These are phyloP conservation scores for Erynnis tages DNA, from an alignment of 2,888 invertebrate genomes.

Conservation along the genomic window DNA sequence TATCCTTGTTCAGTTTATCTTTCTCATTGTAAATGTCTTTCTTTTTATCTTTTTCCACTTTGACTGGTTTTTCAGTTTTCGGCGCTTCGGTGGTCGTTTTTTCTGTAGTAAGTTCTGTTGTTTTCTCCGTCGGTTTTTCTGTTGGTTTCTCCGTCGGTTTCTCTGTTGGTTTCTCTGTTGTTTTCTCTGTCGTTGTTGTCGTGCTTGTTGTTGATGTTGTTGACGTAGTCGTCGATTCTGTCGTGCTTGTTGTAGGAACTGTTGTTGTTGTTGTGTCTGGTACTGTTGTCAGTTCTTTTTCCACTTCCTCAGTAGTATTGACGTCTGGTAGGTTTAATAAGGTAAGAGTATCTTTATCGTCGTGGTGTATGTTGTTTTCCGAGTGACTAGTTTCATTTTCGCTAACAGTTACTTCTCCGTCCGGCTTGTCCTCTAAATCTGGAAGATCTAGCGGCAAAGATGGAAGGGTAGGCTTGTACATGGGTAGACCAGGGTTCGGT, in stretches of 20 bases:
- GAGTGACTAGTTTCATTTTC: conserved; percentile 66
- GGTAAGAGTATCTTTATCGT: conserved; percentile 42
- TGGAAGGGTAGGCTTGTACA: conserved; percentile 83
- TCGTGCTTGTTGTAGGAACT: conserved; percentile 44
- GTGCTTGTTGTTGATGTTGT: conserved; percentile 33
- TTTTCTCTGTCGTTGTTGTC: conserved; percentile 42
- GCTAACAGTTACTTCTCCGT: conserved; percentile 51
- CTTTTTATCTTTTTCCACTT: conserved; percentile 59
- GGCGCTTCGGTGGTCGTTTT: conserved; percentile 38
- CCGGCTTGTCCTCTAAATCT: conserved; percentile 52
- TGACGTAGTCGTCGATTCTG: conserved; percentile 43
- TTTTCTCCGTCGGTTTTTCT: conserved; percentile 41
- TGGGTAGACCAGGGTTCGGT: conserved; percentile 79
- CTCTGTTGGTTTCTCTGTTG: conserved; percentile 41
- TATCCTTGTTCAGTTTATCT: conserved; percentile 56
- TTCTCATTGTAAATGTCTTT: conserved; percentile 58
- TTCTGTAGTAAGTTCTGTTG: conserved; percentile 36
- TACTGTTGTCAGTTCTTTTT: conserved; percentile 48
- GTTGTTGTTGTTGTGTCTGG: conserved; percentile 44
- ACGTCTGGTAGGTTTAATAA: conserved; percentile 43
- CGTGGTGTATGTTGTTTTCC: conserved; percentile 56
- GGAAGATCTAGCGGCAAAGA: conserved; percentile 63
- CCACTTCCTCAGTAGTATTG: conserved; percentile 46
- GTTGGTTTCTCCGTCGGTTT: conserved; percentile 35
- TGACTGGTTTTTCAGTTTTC: conserved; percentile 45